Evolutionary conservation across 2,113 vertebrate species (phyloP).

Genomic region (Dromiciops gliroides): DNA sequence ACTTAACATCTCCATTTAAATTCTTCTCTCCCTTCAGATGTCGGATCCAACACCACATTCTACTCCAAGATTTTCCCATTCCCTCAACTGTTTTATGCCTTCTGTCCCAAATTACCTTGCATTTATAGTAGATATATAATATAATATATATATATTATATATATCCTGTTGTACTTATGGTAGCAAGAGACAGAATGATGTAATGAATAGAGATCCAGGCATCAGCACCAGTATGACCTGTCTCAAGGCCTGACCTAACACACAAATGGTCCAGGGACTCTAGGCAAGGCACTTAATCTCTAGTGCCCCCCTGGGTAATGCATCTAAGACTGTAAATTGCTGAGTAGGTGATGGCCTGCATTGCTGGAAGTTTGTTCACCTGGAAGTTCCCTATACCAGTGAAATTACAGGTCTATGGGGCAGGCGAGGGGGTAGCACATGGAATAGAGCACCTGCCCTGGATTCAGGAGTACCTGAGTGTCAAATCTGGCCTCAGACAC

Average conservation of each 20-base stretch:
- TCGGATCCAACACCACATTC: not conserved
- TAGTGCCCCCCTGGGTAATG: not conserved
- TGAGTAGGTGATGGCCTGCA: not conserved
- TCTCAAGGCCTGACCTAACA: not conserved
- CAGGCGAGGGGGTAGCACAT: no score
- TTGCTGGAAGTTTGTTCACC: not conserved
- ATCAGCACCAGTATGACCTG: not conserved
- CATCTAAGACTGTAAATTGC: not conserved
- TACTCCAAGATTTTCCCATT: not conserved
- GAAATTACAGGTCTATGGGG: no score
- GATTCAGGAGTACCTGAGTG: no score
- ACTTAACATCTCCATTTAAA: not conserved
- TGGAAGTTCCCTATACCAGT: not conserved
- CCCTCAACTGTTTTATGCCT: not conserved
- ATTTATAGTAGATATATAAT: not conserved
- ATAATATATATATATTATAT: no score
- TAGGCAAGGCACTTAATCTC: not conserved
- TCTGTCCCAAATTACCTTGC: not conserved
- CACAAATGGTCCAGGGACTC: not conserved
- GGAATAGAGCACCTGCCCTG: no score
- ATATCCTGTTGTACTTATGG: not conserved
- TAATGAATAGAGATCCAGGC: not conserved
- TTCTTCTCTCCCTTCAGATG: not conserved
- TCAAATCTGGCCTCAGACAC: no score
- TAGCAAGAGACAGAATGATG: not conserved